Evolutionary conservation across 2,888 invertebrate genomes (phyloP).

Genomic region (Apamea epomidion): DNA sequence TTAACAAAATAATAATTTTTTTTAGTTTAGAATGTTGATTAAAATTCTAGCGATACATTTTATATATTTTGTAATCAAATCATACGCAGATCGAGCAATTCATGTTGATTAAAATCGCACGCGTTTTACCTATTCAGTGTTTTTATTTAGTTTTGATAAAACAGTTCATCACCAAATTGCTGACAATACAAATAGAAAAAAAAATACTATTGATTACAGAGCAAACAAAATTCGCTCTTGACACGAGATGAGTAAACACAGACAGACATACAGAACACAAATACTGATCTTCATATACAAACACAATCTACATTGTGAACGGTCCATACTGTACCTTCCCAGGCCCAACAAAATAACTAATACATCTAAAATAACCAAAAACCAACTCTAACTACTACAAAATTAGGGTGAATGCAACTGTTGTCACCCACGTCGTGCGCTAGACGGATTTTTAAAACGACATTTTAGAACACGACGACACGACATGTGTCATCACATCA

Average conservation of each 20-base stretch:
- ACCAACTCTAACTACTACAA: constrained; percentile 67
- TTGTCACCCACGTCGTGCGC: constrained; percentile 60
- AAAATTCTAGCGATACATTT: neutral
- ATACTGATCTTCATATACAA: constrained; percentile 85
- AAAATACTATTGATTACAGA: constrained; percentile 71
- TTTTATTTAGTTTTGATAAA: constrained; percentile 23
- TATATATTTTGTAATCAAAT: constrained; percentile 26
- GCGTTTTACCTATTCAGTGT: constrained; percentile 3
- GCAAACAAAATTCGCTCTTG: constrained; percentile 78
- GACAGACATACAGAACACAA: constrained; percentile 79
- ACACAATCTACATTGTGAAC: constrained; percentile 86
- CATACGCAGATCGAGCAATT: neutral
- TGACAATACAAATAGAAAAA: constrained; percentile 44
- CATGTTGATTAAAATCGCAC: constrained; percentile 1
- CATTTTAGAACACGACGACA: constrained; percentile 87
- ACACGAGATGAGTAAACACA: constrained; percentile 79
- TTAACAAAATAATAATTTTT: neutral
- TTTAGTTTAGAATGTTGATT: neutral
- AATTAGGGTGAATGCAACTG: constrained; percentile 69
- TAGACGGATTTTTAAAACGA: constrained; percentile 82
- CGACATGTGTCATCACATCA: constrained; percentile 91
- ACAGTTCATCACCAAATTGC: constrained; percentile 35
- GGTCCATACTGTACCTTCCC: constrained; percentile 82
- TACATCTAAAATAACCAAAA: constrained; percentile 52
- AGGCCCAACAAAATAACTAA: constrained; percentile 70